These are phyloP conservation scores for Tachina lurida DNA, from an alignment of 2,888 invertebrate genomes.

Conservation along the genomic window DNA sequence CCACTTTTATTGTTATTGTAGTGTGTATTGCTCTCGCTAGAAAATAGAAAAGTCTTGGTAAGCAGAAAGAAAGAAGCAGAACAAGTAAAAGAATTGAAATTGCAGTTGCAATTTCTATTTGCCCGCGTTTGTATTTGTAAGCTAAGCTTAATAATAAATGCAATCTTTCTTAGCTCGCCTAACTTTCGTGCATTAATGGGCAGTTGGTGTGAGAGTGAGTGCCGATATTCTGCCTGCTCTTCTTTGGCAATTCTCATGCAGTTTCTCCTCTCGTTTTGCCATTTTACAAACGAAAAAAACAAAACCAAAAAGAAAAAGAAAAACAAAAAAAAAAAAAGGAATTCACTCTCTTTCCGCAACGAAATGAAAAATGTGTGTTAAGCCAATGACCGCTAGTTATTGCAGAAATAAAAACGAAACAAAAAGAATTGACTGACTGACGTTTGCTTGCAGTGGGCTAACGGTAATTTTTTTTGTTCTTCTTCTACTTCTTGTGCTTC, in stretches of 20 bases:
- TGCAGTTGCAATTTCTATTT: not conserved
- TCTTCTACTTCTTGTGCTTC: not conserved
- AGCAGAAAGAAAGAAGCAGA: constrained; percentile 9
- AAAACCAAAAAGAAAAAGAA: constrained; percentile 54
- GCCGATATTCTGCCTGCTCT: constrained; percentile 43
- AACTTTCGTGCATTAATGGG: constrained; percentile 23
- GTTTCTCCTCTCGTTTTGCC: constrained; percentile 56
- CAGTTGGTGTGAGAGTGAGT: constrained; percentile 14
- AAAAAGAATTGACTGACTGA: constrained; percentile 69
- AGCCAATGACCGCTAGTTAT: constrained; percentile 82
- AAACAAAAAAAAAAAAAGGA: constrained; percentile 69
- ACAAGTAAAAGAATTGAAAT: constrained; percentile 31
- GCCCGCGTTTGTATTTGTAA: constrained; percentile 48
- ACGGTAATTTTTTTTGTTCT: constrained; percentile 69
- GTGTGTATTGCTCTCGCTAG: constrained; percentile 26
- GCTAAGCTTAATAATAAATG: constrained; percentile 55
- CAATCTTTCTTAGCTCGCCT: constrained; percentile 34
- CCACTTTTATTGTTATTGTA: constrained; percentile 29
- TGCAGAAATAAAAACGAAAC: constrained; percentile 72
- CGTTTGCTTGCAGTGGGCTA: constrained; percentile 69
- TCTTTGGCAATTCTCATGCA: constrained; percentile 28
- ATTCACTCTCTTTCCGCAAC: constrained; percentile 79
- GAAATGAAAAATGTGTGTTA: constrained; percentile 81
- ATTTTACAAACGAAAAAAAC: constrained; percentile 7
- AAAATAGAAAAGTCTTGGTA: constrained; percentile 50